Conservation (phyloP, 2,113 vertebrate species). For the Prietella phreatophila region DNA sequence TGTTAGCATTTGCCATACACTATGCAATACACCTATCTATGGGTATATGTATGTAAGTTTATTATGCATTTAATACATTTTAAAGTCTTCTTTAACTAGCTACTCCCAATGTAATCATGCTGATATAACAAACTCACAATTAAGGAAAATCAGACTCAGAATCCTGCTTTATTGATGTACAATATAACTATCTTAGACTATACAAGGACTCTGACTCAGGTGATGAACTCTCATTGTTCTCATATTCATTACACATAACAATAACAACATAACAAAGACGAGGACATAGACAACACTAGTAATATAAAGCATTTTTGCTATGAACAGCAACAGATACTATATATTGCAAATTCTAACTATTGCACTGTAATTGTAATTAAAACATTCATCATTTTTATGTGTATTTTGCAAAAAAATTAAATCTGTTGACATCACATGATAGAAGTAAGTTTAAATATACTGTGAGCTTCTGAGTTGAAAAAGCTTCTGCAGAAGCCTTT, state of each 20-base stretch:
- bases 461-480: neutral
- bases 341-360: neutral
- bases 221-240: neutral
- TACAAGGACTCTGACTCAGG: neutral
- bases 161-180: neutral
- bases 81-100: neutral
- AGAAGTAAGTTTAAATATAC: neutral
- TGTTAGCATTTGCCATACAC: neutral
- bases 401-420: neutral
- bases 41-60: neutral
- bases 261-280: neutral
- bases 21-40: neutral
- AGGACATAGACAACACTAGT: neutral
- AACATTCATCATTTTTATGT: neutral
- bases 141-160: neutral
- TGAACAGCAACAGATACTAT: neutral
- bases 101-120: neutral
- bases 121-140: neutral
- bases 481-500: neutral
- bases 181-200: neutral
- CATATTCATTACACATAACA: neutral
- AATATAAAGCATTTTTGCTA: neutral
- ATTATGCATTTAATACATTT: neutral
- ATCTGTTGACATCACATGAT: neutral
- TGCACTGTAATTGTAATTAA: neutral